These are phyloP conservation scores for Ciconia boyciana DNA, from an alignment of 2,113 vertebrate species.

Conservation along the genomic window DNA sequence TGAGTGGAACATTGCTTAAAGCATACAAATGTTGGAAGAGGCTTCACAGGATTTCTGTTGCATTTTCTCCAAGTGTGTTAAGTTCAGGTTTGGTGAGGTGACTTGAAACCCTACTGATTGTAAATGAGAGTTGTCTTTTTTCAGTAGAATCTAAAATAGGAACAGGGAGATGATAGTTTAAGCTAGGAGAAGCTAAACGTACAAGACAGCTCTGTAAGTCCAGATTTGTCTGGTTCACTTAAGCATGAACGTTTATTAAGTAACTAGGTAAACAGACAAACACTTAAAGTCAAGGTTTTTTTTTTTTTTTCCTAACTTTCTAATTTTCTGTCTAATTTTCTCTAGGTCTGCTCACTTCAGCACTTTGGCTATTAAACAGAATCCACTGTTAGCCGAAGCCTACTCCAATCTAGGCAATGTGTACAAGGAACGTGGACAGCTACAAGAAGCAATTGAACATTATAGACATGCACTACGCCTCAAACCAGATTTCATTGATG, in stretches of 20 bases:
- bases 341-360: conserved; percentile 98
- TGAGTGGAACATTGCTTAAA: not conserved
- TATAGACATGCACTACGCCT: conserved; percentile 95
- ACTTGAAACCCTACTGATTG: not conserved
- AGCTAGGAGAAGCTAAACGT: not conserved
- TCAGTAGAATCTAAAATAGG: not conserved
- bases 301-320: not conserved
- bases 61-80: not conserved
- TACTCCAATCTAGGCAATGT: conserved; percentile 98
- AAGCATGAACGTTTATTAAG: not conserved
- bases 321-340: conserved; percentile 31
- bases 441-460: conserved; percentile 97
- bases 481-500: conserved; percentile 98
- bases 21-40: not conserved
- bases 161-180: not conserved
- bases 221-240: not conserved
- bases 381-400: conserved; percentile 96
- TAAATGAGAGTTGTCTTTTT: not conserved
- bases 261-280: not conserved
- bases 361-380: conserved; percentile 98
- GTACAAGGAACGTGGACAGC: conserved; percentile 97
- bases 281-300: not conserved
- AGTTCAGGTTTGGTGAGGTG: not conserved
- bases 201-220: not conserved
- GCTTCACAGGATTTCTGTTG: not conserved